phyloP scores from a whole-genome alignment of 2,888 invertebrate species.

The Tenthredo amoena region DNA sequence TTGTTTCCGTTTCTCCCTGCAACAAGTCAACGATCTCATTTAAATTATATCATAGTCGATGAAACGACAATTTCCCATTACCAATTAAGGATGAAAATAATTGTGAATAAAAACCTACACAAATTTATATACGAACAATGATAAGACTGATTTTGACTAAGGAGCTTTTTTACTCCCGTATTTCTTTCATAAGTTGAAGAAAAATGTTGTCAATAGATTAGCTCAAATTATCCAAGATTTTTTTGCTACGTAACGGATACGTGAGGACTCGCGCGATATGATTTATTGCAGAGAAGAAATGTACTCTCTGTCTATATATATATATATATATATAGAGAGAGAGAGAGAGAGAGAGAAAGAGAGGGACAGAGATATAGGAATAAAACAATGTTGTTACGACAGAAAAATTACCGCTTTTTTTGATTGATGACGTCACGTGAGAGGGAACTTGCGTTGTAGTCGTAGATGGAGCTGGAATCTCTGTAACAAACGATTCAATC shows the following conservation, averaged over 20 bases:
- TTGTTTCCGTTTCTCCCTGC: slow-evolving; percentile 82
- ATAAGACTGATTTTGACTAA: background rate
- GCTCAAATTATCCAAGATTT: slow-evolving; percentile 26
- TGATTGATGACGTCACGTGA: slow-evolving; percentile 81
- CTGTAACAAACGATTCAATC: slow-evolving; percentile 78
- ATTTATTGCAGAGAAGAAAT: slow-evolving; percentile 10
- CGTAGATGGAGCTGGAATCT: slow-evolving; percentile 92
- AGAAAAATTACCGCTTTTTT: slow-evolving; percentile 83
- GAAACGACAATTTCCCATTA: slow-evolving; percentile 74
- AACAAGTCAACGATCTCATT: slow-evolving; percentile 55
- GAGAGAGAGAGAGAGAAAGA: too few relatives aligned
- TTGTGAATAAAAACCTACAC: background rate
- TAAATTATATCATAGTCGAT: slow-evolving; percentile 80
- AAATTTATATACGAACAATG: too few relatives aligned
- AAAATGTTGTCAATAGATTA: background rate
- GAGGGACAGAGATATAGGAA: background rate
- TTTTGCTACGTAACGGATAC: slow-evolving; percentile 17
- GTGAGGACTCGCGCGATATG: slow-evolving; percentile 6
- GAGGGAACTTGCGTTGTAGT: slow-evolving; percentile 81
- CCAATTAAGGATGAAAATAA: background rate
- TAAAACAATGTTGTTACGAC: slow-evolving; percentile 23
- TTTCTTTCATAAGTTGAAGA: too few relatives aligned
- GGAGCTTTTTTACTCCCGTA: background rate
- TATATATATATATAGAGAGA: too few relatives aligned
- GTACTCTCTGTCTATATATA: background rate